Base-by-base conservation (phyloP, 2,797 vertebrate species). In the Luscinia luscinia region DNA sequence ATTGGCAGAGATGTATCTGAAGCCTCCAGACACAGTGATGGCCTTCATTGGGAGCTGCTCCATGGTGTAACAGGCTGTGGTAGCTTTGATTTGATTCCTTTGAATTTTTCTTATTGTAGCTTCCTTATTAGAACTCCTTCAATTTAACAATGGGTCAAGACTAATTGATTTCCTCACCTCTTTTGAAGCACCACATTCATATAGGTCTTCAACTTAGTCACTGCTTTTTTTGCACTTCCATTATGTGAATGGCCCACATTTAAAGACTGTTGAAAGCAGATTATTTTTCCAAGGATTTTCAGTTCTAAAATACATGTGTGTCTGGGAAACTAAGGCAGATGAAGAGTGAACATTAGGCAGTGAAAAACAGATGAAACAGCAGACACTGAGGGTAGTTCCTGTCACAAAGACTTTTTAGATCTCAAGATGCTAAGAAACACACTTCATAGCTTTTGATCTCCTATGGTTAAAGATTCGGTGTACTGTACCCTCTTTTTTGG, bases 141-240 rank as follows among this genome's bases (percentile, higher is more conserved):
- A 45, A 19, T 7, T 19, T 64, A 66, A 40, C 2, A 7, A 19
- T 5, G 0, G 0, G 18, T n/a, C 12, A 78, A 78, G 41, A 52
- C 32, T 18, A 64, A 23, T 45, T n/a, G 17, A 41, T n/a, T 76
- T 75, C 10, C 28, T 51, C 23, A 73, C 3, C 9, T 57, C 7
- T 51, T 76, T 69, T 27, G 66, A 88, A 85, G 13, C 1, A 24
- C 5, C 11, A 6, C 13, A 9, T 73, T 87, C 30, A 34, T 36
- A 12, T 5, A 48, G 13, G 16, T 66, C 8, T 38, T 66, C n/a
- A 70, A 4, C 7, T 36, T 67, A n/a, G 12, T 36, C 0, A 0
- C 27, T 58, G 19, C 40, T 74, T n/a, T 52, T 5, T 79, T 84
- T 46, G 7, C 16, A 40, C 6, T 66, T 20, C 26, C 3, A 1